A percentile compares a stretch with the other conserved stretches of the same genome.
Evolutionary conservation across 2,113 vertebrate species (phyloP).

Genomic region (Alexandromys fortis): DNA sequence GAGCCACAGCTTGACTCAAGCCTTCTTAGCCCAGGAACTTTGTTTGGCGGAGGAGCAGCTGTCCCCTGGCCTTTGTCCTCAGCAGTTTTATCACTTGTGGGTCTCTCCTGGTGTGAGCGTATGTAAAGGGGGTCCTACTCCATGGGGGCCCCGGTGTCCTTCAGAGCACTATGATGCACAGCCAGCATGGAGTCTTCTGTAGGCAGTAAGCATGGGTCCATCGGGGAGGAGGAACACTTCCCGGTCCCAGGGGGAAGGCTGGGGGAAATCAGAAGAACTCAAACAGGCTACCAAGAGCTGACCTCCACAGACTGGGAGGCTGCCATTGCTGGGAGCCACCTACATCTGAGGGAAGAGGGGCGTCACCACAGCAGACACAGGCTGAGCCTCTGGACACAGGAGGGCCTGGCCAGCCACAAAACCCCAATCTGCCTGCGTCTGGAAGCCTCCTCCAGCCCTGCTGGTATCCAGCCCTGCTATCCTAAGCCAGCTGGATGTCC

Average conservation of each 20-base stretch:
- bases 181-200: rapidly evolving
- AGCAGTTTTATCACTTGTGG: background rate
- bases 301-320: background rate
- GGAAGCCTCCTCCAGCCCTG: background rate
- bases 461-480: background rate
- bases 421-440: background rate
- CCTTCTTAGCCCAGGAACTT: background rate
- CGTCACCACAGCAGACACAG: background rate
- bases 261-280: slow-evolving; percentile 31
- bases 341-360: background rate
- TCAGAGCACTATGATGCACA: rapidly evolving
- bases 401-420: background rate
- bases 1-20: background rate
- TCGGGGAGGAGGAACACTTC: background rate
- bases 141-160: background rate
- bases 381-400: background rate
- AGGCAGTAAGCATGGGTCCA: rapidly evolving
- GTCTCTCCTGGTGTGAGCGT: background rate
- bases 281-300: slow-evolving; percentile 55
- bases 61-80: background rate
- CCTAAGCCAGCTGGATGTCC: background rate
- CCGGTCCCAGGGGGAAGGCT: background rate
- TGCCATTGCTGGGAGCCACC: background rate
- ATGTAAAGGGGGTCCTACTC: rapidly evolving
- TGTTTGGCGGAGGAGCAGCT: background rate